Conservation (phyloP, 1,140 invertebrate genomes). For the Drosophila seguyi region DNA sequence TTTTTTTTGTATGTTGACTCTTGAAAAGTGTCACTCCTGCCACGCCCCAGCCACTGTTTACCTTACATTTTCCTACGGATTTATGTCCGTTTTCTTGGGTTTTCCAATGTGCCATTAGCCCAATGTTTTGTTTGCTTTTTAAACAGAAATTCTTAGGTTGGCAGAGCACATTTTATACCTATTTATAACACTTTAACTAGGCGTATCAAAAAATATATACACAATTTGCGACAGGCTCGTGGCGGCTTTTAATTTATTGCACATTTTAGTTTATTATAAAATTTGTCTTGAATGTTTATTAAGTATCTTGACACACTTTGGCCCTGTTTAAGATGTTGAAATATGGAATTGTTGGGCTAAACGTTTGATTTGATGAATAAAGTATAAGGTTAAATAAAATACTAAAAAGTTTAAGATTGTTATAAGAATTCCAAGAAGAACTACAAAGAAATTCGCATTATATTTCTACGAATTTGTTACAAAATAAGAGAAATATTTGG, state of each 20-base stretch:
- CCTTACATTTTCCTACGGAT: slow-evolving; percentile 40
- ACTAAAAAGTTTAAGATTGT: background rate
- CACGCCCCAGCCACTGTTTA: slow-evolving; percentile 20
- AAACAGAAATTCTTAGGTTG: slow-evolving; percentile 6
- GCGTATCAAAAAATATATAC: slow-evolving; percentile 18
- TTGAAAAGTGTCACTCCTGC: slow-evolving; percentile 39
- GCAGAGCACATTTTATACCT: slow-evolving; percentile 2
- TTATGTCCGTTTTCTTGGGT: slow-evolving; percentile 38
- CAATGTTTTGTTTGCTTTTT: slow-evolving; percentile 2
- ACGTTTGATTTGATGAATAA: slow-evolving; percentile 1
- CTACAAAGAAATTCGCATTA: background rate
- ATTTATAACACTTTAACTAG: slow-evolving; percentile 26
- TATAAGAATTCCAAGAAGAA: background rate
- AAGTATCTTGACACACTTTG: slow-evolving; percentile 27
- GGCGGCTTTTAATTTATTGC: slow-evolving; percentile 23
- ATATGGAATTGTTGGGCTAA: slow-evolving; percentile 13
- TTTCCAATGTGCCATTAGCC: slow-evolving; percentile 12
- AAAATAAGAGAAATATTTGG: background rate
- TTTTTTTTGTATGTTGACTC: slow-evolving; percentile 17
- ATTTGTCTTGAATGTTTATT: slow-evolving; percentile 27
- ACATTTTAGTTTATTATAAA: slow-evolving; percentile 26
- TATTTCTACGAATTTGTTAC: background rate
- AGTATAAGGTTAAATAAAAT: background rate
- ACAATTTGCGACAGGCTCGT: slow-evolving; percentile 17
- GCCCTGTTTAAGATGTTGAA: background rate